Base-by-base conservation (phyloP, 2,888 invertebrate genomes). In the Drosophila anomalata region DNA sequence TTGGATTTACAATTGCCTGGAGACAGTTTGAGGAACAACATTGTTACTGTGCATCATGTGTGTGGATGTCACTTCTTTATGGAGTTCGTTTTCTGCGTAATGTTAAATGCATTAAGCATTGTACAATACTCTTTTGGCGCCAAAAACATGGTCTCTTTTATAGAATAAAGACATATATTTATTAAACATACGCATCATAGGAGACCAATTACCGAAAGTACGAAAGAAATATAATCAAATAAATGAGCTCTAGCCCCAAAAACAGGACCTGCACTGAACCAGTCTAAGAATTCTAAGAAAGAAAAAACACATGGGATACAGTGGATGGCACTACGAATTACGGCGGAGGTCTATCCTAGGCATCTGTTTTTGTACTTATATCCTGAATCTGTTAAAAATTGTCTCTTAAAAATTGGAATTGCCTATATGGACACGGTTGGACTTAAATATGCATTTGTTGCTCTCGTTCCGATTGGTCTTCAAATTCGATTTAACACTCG, bases 311-410 rank as follows among this genome's bases (percentile, higher is more conserved):
- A 7, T 20, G n/a, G 55, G 17, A 1, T 3, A 1, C 33, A 12
- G 33, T 1, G 3, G 2, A 24, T 11, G 11, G 31, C 9, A 31
- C 9, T 9, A 31, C 0, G 11, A 33, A 33, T 12, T 3, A 12
- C 33, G 9, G 9, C 33, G 41, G 31, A 26, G 60, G 26, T 17
- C 20, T 17, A 5, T 60, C 2, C n/a, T 11, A 2, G 12, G n/a
- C 20, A 44, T 50, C 2, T 22, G 42, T 12, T 50, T 69, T 42
- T n/a, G 8, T 9, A 36, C 69, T 6, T 66, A 68, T 12, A 14
- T 68, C 5, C 12, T 66, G 9, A 68, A 56, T 31, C 48, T n/a
- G n/a, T n/a, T n/a, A n/a, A n/a, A n/a, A n/a, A n/a, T 9, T 41
- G 14, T 41, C 14, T 41, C 17, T 17, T 9, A 39, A 9, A 2